Percentiles rank a stretch among this genome's conserved stretches.
phyloP scores from a whole-genome alignment of 2,888 invertebrate species.

The Cerceris rybyensis region DNA sequence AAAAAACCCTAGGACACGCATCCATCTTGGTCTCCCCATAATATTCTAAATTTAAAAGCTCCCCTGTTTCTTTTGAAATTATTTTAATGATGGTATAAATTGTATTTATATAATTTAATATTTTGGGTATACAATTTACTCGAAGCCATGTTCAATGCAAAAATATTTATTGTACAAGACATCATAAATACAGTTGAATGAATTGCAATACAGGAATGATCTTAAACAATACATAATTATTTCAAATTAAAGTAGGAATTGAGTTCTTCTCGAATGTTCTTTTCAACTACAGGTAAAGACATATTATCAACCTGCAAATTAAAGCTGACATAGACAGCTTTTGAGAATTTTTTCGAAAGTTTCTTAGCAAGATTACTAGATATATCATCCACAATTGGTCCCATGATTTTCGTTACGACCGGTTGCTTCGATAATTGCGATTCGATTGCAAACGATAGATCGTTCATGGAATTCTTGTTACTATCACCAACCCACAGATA shows the following conservation, averaged over 20 bases:
- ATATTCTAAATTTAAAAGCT: no score
- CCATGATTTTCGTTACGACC: constrained; percentile 78
- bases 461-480: constrained; percentile 71
- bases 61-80: no score
- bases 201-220: background rate
- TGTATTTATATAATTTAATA: no score
- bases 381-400: constrained; percentile 70
- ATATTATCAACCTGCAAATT: constrained; percentile 75
- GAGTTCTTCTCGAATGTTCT: constrained; percentile 77
- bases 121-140: no score
- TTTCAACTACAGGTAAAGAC: constrained; percentile 74
- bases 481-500: constrained; percentile 80
- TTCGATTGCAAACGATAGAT: constrained; percentile 76
- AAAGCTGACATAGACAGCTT: constrained; percentile 80
- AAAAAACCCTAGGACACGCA: no score
- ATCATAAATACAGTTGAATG: no score
- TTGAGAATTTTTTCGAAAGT: constrained; percentile 77
- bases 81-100: no score
- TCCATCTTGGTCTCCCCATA: no score
- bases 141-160: no score
- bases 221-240: constrained; percentile 10
- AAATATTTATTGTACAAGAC: background rate
- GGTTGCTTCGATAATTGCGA: constrained; percentile 73
- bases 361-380: constrained; percentile 78
- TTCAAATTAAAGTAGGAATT: constrained; percentile 70